Evolutionary conservation across 37 sponge, comb jelly and placozoan genomes (phyloP).

Genomic region (Oopsacas minuta): DNA sequence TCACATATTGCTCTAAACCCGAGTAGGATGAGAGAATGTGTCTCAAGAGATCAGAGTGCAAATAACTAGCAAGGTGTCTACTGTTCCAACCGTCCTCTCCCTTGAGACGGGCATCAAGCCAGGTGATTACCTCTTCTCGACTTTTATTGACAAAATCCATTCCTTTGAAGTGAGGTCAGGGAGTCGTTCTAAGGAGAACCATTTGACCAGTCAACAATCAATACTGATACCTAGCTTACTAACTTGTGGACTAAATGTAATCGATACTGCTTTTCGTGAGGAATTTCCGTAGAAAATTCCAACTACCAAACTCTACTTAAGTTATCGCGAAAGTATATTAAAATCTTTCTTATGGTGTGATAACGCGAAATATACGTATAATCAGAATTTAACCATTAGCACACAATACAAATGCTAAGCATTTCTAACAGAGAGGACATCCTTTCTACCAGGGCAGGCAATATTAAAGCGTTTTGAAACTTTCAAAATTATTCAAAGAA

Average conservation of each 20-base stretch:
- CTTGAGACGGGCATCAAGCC: neutral
- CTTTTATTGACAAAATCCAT: neutral
- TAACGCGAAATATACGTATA: no score
- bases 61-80: neutral
- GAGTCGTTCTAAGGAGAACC: neutral
- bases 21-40: neutral
- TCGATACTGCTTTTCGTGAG: neutral
- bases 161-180: neutral
- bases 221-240: neutral
- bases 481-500: no score
- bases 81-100: conserved; percentile 10
- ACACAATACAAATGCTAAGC: no score
- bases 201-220: conserved; percentile 13
- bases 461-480: no score
- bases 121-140: neutral
- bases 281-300: no score
- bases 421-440: no score
- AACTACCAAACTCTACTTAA: no score
- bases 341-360: no score
- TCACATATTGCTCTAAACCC: neutral
- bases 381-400: no score
- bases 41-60: neutral
- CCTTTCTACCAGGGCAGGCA: no score
- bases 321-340: no score
- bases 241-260: neutral